Base-by-base conservation (phyloP, 2,797 vertebrate genomes). In the Schizopygopsis pylzovi region DNA sequence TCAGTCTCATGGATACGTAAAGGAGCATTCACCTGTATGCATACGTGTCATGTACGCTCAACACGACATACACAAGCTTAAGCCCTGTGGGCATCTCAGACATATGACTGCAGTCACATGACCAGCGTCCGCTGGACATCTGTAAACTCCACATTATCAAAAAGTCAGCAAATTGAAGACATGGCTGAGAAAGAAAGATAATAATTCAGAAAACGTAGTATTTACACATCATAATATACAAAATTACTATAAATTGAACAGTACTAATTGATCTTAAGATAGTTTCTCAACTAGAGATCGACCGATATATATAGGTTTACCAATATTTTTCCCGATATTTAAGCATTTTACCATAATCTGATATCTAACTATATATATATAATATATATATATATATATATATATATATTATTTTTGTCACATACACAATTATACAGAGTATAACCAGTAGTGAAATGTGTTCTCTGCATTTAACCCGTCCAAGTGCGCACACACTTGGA, bases 31-130 rank as follows among this genome's bases (percentile, higher is more conserved):
- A 81, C 83, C 12, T 54, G 85, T 70, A 47, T 83, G 73, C 80
- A 33, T 61, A 65, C n/a, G n/a, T 47, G 22, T 41, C 79, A 15
- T 28, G 13, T 49, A 63, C 39, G 39, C 22, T 6, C 8, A 39
- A 54, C 61, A 43, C 43, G 71, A 85, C 63, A 67, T 7, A 71
- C 45, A 45, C 72, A 65, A 25, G 20, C 82, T 87, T 89, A 72
- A 85, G 87, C 92, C 94, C 92, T 85, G 90, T 93, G 93, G 94
- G 92, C 92, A 94, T 92, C 90, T 89, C 87, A 89, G 90, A 94
- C 92, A 95, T 91, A 92, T 96, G 95, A 95, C 93, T 94, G 90
- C 89, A 86, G 95, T 95, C 96, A 96, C 94, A 95, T 94, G 33
- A 39, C 52, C 33, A n/a, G 11, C 7, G 3, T 47, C 13, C 6